A percentile compares a stretch with the other conserved stretches of the same genome.
Evolutionary conservation across 2,113 vertebrate genomes (phyloP).

Genomic region (Egretta garzetta): DNA sequence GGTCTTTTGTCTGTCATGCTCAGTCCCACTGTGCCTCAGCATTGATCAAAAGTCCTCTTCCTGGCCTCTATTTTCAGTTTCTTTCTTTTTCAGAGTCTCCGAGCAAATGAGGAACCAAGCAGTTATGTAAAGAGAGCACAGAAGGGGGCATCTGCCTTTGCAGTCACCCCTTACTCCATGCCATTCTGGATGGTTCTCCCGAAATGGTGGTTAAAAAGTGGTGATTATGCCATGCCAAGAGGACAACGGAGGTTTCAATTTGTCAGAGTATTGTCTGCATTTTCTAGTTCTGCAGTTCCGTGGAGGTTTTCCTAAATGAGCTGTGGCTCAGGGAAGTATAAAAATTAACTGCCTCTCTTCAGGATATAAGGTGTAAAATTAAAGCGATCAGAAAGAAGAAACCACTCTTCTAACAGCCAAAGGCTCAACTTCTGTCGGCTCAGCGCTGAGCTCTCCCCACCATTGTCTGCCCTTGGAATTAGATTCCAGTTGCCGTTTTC

Average conservation of each 20-base stretch:
- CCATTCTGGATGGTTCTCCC: background rate
- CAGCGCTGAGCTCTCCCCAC: background rate
- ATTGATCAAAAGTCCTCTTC: background rate
- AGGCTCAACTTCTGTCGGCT: conserved; percentile 25
- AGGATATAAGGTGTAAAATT: conserved; percentile 52
- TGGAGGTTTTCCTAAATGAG: conserved; percentile 48
- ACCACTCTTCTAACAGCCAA: background rate
- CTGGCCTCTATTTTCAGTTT: background rate
- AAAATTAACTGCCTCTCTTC: conserved; percentile 53
- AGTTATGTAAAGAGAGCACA: background rate
- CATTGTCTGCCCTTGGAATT: conserved; percentile 49
- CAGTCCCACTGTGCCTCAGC: background rate
- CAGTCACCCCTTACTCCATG: background rate
- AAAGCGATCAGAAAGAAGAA: conserved; percentile 54
- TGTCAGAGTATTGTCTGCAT: background rate
- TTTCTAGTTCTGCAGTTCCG: background rate
- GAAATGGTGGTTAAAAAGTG: background rate
- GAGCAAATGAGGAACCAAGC: background rate
- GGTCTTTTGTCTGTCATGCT: background rate
- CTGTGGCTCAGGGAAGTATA: conserved; percentile 29
- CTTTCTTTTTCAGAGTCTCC: background rate
- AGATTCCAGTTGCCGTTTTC: conserved; percentile 23
- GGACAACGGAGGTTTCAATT: background rate
- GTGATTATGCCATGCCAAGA: background rate
- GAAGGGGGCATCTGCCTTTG: background rate